phyloP scores from a whole-genome alignment of 2,113 vertebrate species.

The cat (Felis catus) region DNA sequence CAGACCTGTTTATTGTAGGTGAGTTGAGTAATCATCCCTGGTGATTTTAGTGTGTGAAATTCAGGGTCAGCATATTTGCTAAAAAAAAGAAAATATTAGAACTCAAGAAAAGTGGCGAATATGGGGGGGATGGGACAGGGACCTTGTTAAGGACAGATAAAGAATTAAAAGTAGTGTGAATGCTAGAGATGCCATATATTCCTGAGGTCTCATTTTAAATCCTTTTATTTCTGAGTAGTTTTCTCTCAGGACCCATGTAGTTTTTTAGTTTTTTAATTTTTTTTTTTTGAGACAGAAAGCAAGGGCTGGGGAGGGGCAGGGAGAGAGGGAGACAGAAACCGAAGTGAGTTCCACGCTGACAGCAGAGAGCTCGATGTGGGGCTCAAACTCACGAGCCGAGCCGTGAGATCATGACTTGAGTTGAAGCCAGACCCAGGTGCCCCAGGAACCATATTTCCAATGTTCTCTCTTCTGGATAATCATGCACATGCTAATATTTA shows the following conservation, averaged over 20 bases:
- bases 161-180: background rate
- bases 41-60: background rate
- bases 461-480: background rate
- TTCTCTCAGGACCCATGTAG: background rate
- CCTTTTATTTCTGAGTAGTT: background rate
- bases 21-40: background rate
- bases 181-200: background rate
- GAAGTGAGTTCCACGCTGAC: too few species aligned
- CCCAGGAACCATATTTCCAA: background rate
- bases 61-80: background rate
- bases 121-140: background rate
- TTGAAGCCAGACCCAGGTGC: too few species aligned
- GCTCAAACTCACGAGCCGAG: too few species aligned
- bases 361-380: too few species aligned
- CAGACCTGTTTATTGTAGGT: background rate
- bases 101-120: background rate
- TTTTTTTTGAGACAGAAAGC: too few species aligned
- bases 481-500: background rate
- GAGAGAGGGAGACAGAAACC: too few species aligned
- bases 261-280: too few species aligned
- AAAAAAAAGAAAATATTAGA: background rate
- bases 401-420: too few species aligned
- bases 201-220: background rate
- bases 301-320: too few species aligned
- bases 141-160: background rate